Percentiles rank a stretch among this genome's conserved stretches.
Evolutionary conservation across 2,113 vertebrate genomes (phyloP).

Genomic region (Paradoxurus hermaphroditus): DNA sequence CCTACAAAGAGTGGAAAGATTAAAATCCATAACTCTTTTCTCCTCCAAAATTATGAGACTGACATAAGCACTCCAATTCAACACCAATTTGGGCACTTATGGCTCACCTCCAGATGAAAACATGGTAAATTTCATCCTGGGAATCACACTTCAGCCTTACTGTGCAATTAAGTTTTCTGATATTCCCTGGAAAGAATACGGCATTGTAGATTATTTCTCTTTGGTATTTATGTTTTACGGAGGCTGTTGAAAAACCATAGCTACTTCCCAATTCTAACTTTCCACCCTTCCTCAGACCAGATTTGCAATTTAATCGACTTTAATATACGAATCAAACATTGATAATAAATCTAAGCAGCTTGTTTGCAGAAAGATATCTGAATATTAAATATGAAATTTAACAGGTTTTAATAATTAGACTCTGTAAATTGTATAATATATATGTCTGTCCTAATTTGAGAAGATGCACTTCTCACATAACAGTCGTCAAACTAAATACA

Average conservation of each 20-base stretch:
- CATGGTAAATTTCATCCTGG: neutral
- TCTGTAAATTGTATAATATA: conserved; percentile 77
- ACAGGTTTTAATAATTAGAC: conserved; percentile 80
- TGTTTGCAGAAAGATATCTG: conserved; percentile 64
- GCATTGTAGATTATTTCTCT: conserved; percentile 35
- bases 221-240: conserved; percentile 61
- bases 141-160: neutral
- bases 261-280: conserved; percentile 74
- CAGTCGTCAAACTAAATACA: conserved; percentile 76
- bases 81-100: neutral
- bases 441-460: conserved; percentile 78
- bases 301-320: conserved; percentile 75
- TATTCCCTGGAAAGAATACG: conserved; percentile 10
- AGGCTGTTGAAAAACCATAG: conserved; percentile 61
- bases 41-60: neutral
- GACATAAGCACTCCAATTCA: neutral
- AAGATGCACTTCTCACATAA: conserved; percentile 73
- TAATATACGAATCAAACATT: conserved; percentile 63
- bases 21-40: conserved; percentile 7
- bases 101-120: neutral
- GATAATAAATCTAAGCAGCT: conserved; percentile 59
- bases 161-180: neutral
- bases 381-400: conserved; percentile 80
- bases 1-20: conserved; percentile 17
- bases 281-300: conserved; percentile 60